These are phyloP conservation scores for Myotis pilosus DNA, from an alignment of 2,797 vertebrate species.

Conservation along the genomic window DNA sequence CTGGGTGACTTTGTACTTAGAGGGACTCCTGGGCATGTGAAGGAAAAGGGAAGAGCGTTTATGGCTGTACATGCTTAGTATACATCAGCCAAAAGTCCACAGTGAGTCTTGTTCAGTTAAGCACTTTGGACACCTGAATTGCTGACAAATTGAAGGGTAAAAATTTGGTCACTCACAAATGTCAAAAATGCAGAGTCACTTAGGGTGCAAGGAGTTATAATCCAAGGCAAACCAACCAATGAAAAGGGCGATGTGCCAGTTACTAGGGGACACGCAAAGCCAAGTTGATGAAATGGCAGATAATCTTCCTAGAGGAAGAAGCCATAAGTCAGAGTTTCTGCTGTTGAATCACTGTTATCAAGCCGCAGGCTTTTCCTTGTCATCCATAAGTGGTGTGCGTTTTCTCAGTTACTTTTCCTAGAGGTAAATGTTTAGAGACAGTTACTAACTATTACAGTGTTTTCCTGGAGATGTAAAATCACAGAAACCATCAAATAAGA, in stretches of 20 bases:
- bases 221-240: background rate
- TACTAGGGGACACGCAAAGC: background rate
- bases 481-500: background rate
- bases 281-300: background rate
- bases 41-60: background rate
- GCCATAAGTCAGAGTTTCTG: background rate
- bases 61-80: background rate
- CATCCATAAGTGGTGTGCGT: background rate
- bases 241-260: background rate
- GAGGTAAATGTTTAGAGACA: background rate
- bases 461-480: background rate
- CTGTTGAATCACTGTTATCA: background rate
- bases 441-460: background rate
- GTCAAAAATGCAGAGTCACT: background rate
- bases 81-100: background rate
- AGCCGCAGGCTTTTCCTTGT: background rate
- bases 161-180: conserved; percentile 2
- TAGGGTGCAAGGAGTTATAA: background rate
- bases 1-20: background rate
- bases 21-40: background rate
- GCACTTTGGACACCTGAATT: conserved; percentile 18
- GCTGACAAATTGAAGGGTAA: background rate
- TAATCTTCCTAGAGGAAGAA: background rate
- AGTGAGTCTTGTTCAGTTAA: background rate
- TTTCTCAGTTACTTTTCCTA: background rate